phyloP scores from a whole-genome alignment of 2,888 invertebrate species.

The Ligdia adustata region DNA sequence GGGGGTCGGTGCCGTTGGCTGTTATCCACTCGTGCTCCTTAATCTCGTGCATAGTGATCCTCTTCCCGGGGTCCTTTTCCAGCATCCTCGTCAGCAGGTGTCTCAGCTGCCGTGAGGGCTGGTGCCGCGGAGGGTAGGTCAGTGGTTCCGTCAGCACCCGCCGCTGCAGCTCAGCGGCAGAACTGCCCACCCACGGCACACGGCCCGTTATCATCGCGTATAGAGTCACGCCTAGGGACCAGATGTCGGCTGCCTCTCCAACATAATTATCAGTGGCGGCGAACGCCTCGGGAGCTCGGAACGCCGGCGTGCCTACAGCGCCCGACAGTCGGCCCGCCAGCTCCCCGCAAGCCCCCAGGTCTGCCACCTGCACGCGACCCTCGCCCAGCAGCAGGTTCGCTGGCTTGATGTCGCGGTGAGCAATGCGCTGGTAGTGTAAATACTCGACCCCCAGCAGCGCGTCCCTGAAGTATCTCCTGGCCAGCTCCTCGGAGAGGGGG shows the following conservation, averaged over 20 bases:
- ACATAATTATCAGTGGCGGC: conserved; percentile 66
- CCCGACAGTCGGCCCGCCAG: conserved; percentile 92
- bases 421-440: conserved; percentile 98
- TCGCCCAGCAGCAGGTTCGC: conserved; percentile 97
- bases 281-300: conserved; percentile 95
- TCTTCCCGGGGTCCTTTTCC: conserved; percentile 91
- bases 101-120: conserved; percentile 78
- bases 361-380: conserved; percentile 95
- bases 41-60: conserved; percentile 92
- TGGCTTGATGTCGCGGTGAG: conserved; percentile 98
- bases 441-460: conserved; percentile 97
- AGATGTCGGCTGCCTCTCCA: conserved; percentile 93
- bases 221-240: conserved; percentile 97
- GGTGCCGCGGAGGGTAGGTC: conserved; percentile 83
- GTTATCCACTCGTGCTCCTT: conserved; percentile 97
- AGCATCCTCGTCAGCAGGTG: conserved; percentile 92
- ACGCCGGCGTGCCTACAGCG: conserved; percentile 98
- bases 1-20: conserved; percentile 85
- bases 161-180: conserved; percentile 90
- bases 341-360: conserved; percentile 98
- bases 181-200: conserved; percentile 93
- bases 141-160: conserved; percentile 91
- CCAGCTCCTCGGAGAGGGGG: conserved; percentile 92
- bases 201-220: conserved; percentile 94
- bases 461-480: conserved; percentile 96